Conservation (phyloP, 1,140 invertebrate species). For the Lordiphosa stackelbergi region DNA sequence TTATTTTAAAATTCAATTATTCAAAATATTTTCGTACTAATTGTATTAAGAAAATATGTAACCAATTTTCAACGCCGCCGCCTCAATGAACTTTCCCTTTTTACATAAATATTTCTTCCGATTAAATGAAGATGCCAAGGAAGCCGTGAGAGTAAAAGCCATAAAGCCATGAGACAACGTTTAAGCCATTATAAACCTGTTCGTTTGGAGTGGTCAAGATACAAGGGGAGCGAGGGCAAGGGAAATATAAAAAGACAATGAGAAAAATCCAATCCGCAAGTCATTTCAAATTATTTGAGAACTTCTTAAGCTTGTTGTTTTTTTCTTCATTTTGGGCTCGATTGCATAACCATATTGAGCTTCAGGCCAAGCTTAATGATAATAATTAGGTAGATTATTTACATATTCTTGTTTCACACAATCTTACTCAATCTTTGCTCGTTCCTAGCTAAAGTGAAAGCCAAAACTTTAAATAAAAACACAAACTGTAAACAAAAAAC, state of each 20-base stretch:
- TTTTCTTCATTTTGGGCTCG: no score
- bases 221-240: conserved; percentile 16
- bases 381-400: no score
- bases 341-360: no score
- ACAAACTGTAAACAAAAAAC: conserved; percentile 11
- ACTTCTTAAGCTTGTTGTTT: no score
- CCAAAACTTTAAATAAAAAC: conserved; percentile 13
- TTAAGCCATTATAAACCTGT: conserved; percentile 61
- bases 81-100: conserved; percentile 73
- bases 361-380: no score
- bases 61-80: conserved; percentile 43
- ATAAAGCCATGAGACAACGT: conserved; percentile 54
- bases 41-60: conserved; percentile 41
- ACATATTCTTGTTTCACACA: no score
- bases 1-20: conserved; percentile 61
- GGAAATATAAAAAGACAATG: conserved; percentile 1
- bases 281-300: no score
- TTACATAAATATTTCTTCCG: conserved; percentile 38
- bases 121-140: conserved; percentile 71
- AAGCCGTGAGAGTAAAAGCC: conserved; percentile 52
- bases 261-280: background rate
- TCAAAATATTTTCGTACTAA: conserved; percentile 66
- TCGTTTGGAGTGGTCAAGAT: conserved; percentile 44
- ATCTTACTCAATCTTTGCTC: no score
- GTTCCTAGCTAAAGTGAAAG: conserved; percentile 6